Evolutionary conservation across 2,797 vertebrate genomes (phyloP), one percentile per base, ranked within the genome.

Genomic region (Mormyrops boulengeri): DNA sequence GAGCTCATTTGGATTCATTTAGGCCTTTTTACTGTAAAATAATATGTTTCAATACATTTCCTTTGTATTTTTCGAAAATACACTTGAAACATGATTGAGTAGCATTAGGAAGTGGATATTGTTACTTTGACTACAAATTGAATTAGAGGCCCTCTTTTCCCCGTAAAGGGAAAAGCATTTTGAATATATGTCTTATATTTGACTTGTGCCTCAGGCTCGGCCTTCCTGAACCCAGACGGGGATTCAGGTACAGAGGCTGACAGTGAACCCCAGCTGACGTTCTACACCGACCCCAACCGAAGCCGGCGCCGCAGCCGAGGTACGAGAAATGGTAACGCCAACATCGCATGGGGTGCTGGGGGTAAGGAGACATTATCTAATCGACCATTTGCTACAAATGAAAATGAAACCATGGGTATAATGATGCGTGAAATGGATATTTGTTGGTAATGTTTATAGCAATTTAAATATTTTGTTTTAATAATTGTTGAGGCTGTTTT

Each of bases 241-340:
- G 98, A 99, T 93, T 99, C 98, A 0, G 97, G 98, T 89, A 97
- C 98, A 0, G 98, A 99, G 95, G 97, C 97, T 2, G 98, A 99
- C 96, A 99, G 97, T 4, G 98, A 99, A 93, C 98, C 98, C 91
- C 98, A 99, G 95, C 96, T 99, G 94, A 98, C 98, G 92, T 99
- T 99, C 96, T 99, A 99, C 95, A 99, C 98, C 0, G 98, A 99
- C 93, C 98, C 98, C 50, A 99, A 99, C 0, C 96, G 98, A 94
- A 99, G 98, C 93, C 95, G 98, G 62, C 96, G 98, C 88, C 98
- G 98, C 91, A 98, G 97, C 95, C 95, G 98, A 97, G 98, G 98
- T 98, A 96, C 95, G 96, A 93, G 94, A 94, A 95, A 94, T 22
- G 96, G 96, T 95, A 96, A 96, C 91, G 95, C 94, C 95, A 96